A percentile compares a stretch with the other conserved stretches of the same genome.
Conservation (phyloP, 2,888 invertebrate species). For the Octonoba sinensis region DNA sequence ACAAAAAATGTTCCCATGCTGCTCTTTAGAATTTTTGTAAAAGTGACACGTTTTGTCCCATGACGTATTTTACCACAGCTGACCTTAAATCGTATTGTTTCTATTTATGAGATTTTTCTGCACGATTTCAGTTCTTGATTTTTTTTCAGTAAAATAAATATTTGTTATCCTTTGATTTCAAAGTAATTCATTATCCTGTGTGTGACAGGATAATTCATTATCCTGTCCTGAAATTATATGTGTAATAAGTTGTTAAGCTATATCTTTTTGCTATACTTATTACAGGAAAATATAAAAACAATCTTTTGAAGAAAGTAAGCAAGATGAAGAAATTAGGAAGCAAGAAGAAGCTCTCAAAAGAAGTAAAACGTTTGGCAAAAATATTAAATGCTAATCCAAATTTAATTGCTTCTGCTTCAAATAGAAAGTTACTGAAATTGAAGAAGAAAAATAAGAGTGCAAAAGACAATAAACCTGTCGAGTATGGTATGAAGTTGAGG, state of each 20-base stretch:
- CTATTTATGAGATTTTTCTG: no score
- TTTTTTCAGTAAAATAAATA: no score
- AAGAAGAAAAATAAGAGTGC: slow-evolving; percentile 41
- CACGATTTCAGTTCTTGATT: no score
- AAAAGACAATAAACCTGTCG: slow-evolving; percentile 28
- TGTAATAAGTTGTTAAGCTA: background rate
- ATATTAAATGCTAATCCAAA: slow-evolving; percentile 51
- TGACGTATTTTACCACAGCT: no score
- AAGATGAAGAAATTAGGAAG: slow-evolving; percentile 42
- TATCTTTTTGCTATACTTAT: background rate
- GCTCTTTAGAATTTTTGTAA: no score
- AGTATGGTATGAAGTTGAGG: slow-evolving; percentile 42
- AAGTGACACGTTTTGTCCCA: no score
- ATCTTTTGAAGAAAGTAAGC: slow-evolving; percentile 38
- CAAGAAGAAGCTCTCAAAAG: slow-evolving; percentile 47
- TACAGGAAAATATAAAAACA: slow-evolving; percentile 38
- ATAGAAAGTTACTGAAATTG: slow-evolving; percentile 45
- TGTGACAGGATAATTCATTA: background rate
- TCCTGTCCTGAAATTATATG: no score
- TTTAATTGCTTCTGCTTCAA: slow-evolving; percentile 48
- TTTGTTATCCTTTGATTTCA: background rate
- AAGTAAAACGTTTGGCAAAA: slow-evolving; percentile 51
- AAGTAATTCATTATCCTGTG: background rate
- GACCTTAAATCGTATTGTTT: no score
- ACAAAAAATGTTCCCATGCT: no score